A percentile compares a stretch with the other conserved stretches of the same genome.
Conservation (phyloP, 2,888 invertebrate genomes). For the Lochmaea capreae region DNA sequence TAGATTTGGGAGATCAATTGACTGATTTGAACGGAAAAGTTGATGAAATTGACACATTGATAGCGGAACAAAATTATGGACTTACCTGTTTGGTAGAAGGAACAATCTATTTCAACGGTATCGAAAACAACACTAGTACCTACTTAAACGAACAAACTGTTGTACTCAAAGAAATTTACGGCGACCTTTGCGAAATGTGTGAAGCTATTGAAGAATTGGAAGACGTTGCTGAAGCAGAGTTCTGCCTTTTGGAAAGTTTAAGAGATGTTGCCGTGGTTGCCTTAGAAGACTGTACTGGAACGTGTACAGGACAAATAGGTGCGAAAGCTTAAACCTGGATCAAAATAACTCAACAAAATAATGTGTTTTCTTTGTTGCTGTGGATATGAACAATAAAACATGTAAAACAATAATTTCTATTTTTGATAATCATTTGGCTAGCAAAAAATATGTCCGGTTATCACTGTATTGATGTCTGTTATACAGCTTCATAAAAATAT, state of each 20-base stretch:
- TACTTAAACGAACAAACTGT: neutral
- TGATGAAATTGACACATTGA: too few species aligned
- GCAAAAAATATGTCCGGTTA: too few species aligned
- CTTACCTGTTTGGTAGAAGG: neutral
- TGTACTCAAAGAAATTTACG: neutral
- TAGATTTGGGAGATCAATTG: neutral
- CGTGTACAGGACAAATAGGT: neutral
- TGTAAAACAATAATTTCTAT: neutral
- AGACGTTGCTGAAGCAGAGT: neutral
- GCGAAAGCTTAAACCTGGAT: neutral
- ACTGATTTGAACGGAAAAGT: neutral
- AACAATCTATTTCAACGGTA: neutral
- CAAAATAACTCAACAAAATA: neutral
- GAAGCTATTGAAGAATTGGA: neutral
- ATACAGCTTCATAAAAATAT: too few species aligned
- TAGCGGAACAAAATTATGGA: neutral
- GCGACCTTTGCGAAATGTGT: neutral
- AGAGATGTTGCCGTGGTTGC: neutral
- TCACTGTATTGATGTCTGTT: too few species aligned
- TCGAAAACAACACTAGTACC: neutral
- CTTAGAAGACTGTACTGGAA: neutral
- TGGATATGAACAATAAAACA: neutral
- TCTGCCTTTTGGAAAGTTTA: conserved; percentile 3
- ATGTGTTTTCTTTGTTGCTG: neutral
- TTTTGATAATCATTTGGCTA: neutral